Percentiles rank a stretch among this genome's conserved stretches.
phyloP scores from a whole-genome alignment of 2,888 invertebrate species.

The Nomada goodeniana region DNA sequence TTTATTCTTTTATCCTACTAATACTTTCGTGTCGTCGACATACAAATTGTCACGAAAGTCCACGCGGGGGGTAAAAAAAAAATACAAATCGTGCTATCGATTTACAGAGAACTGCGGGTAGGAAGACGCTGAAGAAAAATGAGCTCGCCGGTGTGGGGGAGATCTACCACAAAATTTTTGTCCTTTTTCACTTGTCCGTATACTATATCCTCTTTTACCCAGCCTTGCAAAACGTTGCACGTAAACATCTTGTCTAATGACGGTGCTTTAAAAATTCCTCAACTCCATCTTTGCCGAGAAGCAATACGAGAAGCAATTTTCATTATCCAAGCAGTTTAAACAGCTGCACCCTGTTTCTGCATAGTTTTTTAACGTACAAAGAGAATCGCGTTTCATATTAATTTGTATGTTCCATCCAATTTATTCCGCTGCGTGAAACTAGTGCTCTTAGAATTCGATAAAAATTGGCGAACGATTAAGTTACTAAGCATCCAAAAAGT shows the following conservation, averaged over 20 bases:
- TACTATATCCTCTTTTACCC: not conserved
- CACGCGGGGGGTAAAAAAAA: not conserved
- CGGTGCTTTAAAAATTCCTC: conserved; percentile 15
- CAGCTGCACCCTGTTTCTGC: not conserved
- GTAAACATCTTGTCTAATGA: conserved; percentile 31
- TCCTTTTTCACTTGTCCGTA: not conserved
- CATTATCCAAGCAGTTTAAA: not conserved
- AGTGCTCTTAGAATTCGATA: not conserved
- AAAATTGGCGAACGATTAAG: conserved; percentile 1
- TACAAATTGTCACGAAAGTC: conserved; percentile 1
- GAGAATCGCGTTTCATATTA: not conserved
- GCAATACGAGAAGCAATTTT: not conserved
- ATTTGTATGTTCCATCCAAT: conserved; percentile 12
- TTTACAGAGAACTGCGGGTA: conserved; percentile 13
- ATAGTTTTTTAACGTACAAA: not conserved
- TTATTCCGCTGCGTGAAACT: not conserved
- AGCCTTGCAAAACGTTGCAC: conserved; percentile 14
- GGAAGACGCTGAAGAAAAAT: conserved; percentile 50
- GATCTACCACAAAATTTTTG: conserved; percentile 46
- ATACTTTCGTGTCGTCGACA: not conserved
- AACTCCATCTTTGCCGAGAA: not conserved
- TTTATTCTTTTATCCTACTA: not conserved
- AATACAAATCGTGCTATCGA: conserved; percentile 40
- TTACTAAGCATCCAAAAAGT: conserved; percentile 1
- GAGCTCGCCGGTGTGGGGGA: conserved; percentile 49